phyloP scores from a whole-genome alignment of 2,113 vertebrate genomes.

The Garra rufa region DNA sequence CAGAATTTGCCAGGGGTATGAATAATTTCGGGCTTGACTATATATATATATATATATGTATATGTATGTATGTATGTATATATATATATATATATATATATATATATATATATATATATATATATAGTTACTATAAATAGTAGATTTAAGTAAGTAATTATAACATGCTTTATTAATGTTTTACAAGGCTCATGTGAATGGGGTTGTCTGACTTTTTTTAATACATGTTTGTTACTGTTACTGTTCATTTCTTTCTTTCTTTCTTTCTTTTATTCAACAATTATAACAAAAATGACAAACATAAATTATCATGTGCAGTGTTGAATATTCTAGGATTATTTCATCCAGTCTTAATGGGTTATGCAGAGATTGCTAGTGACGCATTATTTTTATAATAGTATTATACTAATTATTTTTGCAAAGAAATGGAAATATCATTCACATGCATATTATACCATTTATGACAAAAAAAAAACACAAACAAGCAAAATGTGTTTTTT shows the following conservation, averaged over 20 bases:
- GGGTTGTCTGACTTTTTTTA: not conserved
- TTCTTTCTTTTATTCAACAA: not conserved
- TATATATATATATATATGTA: too few species aligned
- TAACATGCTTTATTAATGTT: conserved; percentile 2
- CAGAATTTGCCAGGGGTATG: too few species aligned
- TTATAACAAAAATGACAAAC: conserved; percentile 4
- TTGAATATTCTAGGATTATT: not conserved
- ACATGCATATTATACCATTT: not conserved
- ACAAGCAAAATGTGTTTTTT: too few species aligned
- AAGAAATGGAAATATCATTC: not conserved
- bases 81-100: too few species aligned
- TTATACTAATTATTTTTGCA: not conserved
- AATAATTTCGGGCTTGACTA: too few species aligned
- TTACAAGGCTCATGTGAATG: not conserved
- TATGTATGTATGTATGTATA: too few species aligned
- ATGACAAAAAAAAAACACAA: too few species aligned
- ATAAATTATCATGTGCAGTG: not conserved
- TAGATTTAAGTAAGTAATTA: not conserved
- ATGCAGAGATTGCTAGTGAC: conserved; percentile 25
- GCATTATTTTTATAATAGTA: not conserved
- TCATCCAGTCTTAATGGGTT: conserved; percentile 37
- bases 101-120: not conserved
- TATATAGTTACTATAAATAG: not conserved
- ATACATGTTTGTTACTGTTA: not conserved
- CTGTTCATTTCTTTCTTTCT: not conserved